Evolutionary conservation across 2,797 vertebrate species (phyloP).

Genomic region (Anguilla megastoma): DNA sequence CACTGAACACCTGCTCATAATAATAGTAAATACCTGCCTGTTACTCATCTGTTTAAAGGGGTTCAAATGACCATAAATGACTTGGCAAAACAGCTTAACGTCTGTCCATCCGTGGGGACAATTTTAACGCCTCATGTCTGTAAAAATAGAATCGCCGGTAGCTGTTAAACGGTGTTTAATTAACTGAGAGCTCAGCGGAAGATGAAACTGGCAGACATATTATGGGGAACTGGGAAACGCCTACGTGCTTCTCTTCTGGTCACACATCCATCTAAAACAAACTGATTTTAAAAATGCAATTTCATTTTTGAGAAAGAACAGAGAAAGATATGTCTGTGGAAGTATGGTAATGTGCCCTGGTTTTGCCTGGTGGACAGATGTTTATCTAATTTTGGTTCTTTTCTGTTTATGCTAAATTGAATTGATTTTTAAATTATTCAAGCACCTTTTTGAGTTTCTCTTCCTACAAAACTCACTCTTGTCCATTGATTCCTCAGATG

Average conservation of each 20-base stretch:
- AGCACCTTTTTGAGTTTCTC: not conserved
- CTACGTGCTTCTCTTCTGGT: no score
- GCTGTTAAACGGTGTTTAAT: no score
- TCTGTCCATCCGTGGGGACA: not conserved
- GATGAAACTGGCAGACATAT: no score
- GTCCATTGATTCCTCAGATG: not conserved
- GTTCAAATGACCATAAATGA: not conserved
- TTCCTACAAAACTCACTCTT: not conserved
- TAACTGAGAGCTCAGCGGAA: no score
- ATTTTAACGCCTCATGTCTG: no score
- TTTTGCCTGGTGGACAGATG: not conserved
- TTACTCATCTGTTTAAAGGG: not conserved
- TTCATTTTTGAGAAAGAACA: not conserved
- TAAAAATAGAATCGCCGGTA: no score
- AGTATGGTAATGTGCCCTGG: not conserved
- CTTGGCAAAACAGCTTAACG: not conserved
- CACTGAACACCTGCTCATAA: not conserved
- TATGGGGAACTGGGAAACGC: no score
- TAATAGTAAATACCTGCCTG: no score
- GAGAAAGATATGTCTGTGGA: not conserved
- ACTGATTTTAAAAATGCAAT: no score
- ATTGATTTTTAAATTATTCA: no score
- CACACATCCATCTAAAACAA: no score
- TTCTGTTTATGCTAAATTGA: no score
- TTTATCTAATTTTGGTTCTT: not conserved